Percentiles rank a stretch among this genome's conserved stretches.
Evolutionary conservation across 2,113 vertebrate genomes (phyloP).

Genomic region (Glaucidium brasilianum): DNA sequence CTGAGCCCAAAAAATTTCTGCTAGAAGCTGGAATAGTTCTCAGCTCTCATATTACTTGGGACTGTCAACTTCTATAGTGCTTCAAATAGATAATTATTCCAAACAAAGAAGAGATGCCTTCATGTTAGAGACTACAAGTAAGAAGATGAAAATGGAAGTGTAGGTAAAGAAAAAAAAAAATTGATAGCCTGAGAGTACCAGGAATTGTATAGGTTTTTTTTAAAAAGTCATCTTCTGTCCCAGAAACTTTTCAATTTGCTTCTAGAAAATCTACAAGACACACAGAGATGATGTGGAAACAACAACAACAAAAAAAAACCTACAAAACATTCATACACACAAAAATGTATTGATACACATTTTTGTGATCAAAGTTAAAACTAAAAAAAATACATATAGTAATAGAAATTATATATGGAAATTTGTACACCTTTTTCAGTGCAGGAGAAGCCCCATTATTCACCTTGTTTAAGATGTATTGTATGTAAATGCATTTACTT

Average conservation of each 20-base stretch:
- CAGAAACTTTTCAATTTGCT: neutral
- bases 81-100: neutral
- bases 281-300: neutral
- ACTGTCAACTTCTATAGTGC: neutral
- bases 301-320: neutral
- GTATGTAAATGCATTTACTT: neutral
- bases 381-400: neutral
- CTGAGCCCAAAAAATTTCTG: neutral
- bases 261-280: neutral
- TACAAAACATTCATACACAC: neutral
- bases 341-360: neutral
- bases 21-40: neutral
- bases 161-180: neutral
- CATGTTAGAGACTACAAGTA: neutral
- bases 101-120: neutral
- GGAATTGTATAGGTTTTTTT: neutral
- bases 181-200: neutral
- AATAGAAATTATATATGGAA: neutral
- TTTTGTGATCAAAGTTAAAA: neutral
- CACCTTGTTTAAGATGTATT: neutral
- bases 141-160: neutral
- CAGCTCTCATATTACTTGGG: neutral
- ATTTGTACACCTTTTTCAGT: neutral
- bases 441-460: neutral
- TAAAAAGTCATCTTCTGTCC: neutral